A percentile compares a stretch with the other conserved stretches of the same genome.
Evolutionary conservation across 2,888 invertebrate genomes (phyloP).

Genomic region (Noctua comes): DNA sequence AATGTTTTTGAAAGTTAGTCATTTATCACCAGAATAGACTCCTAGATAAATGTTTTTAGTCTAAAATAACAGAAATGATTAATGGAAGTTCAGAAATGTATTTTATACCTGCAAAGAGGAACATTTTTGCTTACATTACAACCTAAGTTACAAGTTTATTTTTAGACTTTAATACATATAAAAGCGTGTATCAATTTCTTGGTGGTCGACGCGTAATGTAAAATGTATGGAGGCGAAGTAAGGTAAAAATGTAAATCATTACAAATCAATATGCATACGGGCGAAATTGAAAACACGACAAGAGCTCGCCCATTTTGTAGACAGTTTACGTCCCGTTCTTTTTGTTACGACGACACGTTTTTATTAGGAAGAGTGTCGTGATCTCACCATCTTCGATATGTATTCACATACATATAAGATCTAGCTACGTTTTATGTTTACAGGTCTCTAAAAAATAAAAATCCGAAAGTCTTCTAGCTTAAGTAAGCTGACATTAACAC

Average conservation of each 20-base stretch:
- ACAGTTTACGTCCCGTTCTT: slow-evolving; percentile 31
- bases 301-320: slow-evolving; percentile 41
- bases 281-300: slow-evolving; percentile 53
- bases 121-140: neutral
- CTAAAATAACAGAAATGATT: neutral
- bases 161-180: slow-evolving; percentile 1
- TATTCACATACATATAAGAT: neutral
- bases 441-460: neutral
- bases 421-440: neutral
- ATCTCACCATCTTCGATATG: slow-evolving; percentile 28
- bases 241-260: slow-evolving; percentile 47
- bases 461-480: neutral
- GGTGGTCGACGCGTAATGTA: neutral
- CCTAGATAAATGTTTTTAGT: neutral
- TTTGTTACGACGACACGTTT: slow-evolving; percentile 45
- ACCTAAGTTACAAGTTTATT: neutral
- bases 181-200: slow-evolving; percentile 7
- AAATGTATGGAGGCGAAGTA: slow-evolving; percentile 9
- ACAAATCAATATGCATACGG: slow-evolving; percentile 51
- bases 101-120: neutral
- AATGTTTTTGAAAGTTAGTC: neutral
- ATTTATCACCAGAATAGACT: neutral
- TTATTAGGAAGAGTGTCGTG: slow-evolving; percentile 33
- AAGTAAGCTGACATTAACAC: neutral
- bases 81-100: neutral